Base-by-base conservation (phyloP, 2,113 vertebrate species). In the Alethe diademata region DNA sequence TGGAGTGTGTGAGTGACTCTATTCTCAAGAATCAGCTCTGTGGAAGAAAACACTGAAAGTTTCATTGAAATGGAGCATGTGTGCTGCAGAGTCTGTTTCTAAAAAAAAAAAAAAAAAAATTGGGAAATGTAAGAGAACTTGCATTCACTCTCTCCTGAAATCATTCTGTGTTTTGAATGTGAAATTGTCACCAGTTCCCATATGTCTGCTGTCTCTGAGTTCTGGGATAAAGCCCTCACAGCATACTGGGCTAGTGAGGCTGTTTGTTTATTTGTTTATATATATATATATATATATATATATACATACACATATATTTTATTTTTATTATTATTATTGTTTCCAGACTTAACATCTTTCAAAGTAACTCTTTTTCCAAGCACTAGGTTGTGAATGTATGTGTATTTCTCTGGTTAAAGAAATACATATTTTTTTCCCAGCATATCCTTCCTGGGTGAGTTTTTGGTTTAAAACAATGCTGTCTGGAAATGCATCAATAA, bases 391-490 rank as follows among this genome's bases (percentile, higher is more conserved):
- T 50, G 57, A 42, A 67, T 75, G 5, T 28, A 4, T 54, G 8
- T 38, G 13, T 31, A 36, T 45, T 73, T 35, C 36, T 88, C 18
- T 87, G 23, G 3, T 19, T 73, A 19, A 64, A 48, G 24, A 66
- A 51, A 5, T 11, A 36, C 1, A 1, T 4, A 0, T 11, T 8
- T 28, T 48, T 50, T 61, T 69, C 45, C 26, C 13, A 65, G 26
- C 17, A 5, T n/a, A 22, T 48, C 14, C 4, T 60, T 47, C 45
- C 50, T 80, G 24, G 23, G 14, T 48, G 19, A n/a, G 28, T 33
- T 83, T 10, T 10, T 35, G 29, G 1, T 47, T 4, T 18, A 18
- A 57, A 80, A 38, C 24, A 56, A 1, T 1, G 0, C 7, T 35
- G 14, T 58, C 58, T 45, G 65, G 23, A 71, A 74, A 43, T 70